Conservation (phyloP, 1,140 invertebrate species). For the Drosophila athabasca region DNA sequence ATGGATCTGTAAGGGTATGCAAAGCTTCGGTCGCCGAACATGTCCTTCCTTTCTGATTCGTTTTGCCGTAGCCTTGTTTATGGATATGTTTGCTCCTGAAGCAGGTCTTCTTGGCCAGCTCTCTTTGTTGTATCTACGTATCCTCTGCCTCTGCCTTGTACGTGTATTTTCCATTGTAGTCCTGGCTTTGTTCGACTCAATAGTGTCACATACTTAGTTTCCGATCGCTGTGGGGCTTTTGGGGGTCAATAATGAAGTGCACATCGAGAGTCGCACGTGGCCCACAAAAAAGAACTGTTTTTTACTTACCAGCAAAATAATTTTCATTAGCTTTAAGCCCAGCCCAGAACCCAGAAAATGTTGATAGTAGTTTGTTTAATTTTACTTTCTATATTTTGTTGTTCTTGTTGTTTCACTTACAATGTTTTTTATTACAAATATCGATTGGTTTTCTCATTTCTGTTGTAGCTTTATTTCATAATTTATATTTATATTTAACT, state of each 20-base stretch:
- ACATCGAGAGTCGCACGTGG: slow-evolving; percentile 21
- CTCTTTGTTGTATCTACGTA: slow-evolving; percentile 43
- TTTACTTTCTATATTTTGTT: slow-evolving; percentile 51
- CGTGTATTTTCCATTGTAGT: slow-evolving; percentile 48
- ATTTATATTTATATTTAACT: slow-evolving; percentile 28
- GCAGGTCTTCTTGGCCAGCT: slow-evolving; percentile 28
- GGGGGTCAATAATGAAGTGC: slow-evolving; percentile 72
- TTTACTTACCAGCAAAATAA: background rate
- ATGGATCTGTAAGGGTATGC: too few relatives aligned
- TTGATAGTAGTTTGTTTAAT: too few relatives aligned
- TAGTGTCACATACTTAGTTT: slow-evolving; percentile 65
- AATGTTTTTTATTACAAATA: slow-evolving; percentile 71
- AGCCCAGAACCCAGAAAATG: background rate
- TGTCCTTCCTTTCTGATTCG: slow-evolving; percentile 2
- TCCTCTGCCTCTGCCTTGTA: slow-evolving; percentile 18
- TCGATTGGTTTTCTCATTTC: slow-evolving; percentile 31
- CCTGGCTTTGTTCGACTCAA: slow-evolving; percentile 53
- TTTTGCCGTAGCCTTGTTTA: slow-evolving; percentile 44
- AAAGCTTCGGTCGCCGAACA: too few relatives aligned
- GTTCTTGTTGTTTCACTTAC: slow-evolving; percentile 61
- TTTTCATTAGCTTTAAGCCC: background rate
- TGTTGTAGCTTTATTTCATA: slow-evolving; percentile 34
- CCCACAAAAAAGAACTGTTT: slow-evolving; percentile 6
- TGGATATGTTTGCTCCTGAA: slow-evolving; percentile 23
- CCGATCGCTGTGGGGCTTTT: slow-evolving; percentile 51